Conservation (phyloP, 2,888 invertebrate species). For the Machimus rusticus region DNA sequence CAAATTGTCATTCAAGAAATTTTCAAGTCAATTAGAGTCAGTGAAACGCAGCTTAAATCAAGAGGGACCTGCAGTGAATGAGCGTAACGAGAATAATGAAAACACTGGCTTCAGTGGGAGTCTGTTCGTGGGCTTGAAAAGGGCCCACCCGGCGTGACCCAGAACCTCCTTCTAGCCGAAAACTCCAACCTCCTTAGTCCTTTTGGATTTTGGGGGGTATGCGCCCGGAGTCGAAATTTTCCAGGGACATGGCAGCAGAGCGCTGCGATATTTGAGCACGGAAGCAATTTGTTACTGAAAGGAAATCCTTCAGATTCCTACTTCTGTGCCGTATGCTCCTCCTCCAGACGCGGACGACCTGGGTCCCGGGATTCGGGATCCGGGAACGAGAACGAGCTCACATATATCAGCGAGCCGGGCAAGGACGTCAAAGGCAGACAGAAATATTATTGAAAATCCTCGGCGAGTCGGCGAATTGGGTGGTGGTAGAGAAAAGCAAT, state of each 20-base stretch:
- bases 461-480: not conserved
- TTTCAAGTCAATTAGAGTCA: not conserved
- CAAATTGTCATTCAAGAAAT: not conserved
- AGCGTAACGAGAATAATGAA: not conserved
- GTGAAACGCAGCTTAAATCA: not conserved
- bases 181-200: not conserved
- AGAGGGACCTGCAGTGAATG: not conserved
- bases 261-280: constrained; percentile 19
- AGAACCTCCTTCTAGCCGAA: not conserved
- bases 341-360: not conserved
- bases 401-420: constrained; percentile 6
- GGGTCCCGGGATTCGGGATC: not conserved
- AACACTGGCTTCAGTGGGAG: not conserved
- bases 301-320: constrained; percentile 23
- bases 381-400: not conserved
- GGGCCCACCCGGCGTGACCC: not conserved
- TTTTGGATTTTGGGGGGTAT: not conserved
- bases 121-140: not conserved
- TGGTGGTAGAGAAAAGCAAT: not conserved
- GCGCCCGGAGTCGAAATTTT: not conserved
- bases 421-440: constrained; percentile 16
- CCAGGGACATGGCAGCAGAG: not conserved
- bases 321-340: not conserved
- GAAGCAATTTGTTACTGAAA: constrained; percentile 33
- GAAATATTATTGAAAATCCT: constrained; percentile 29